Evolutionary conservation across 2,888 invertebrate species (phyloP).

Genomic region (Epinotia bilunana): DNA sequence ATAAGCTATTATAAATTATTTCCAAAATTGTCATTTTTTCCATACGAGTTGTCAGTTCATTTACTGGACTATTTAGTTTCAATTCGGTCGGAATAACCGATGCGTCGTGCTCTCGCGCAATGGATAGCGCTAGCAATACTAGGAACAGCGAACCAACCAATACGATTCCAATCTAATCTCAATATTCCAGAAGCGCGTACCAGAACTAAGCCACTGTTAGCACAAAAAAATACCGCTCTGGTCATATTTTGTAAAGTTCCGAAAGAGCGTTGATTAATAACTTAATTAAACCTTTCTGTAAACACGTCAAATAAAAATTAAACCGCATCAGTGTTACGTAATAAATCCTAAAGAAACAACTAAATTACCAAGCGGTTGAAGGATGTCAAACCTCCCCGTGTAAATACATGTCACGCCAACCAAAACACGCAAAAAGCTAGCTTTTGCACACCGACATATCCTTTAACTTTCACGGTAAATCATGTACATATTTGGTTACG

Average conservation of each 20-base stretch:
- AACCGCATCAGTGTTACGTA: background rate
- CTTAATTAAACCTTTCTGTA: background rate
- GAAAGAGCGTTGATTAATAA: background rate
- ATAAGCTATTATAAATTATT: too few relatives aligned
- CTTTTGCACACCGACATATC: background rate
- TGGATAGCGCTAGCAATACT: too few relatives aligned
- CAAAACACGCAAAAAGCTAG: constrained; percentile 17
- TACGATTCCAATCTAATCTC: too few relatives aligned
- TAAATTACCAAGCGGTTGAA: background rate
- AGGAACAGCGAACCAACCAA: too few relatives aligned
- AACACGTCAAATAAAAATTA: background rate
- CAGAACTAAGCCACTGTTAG: too few relatives aligned
- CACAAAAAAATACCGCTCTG: background rate
- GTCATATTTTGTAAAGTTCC: background rate
- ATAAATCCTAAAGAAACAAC: background rate
- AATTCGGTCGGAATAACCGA: too few relatives aligned
- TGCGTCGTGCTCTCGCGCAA: too few relatives aligned
- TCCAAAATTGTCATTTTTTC: too few relatives aligned
- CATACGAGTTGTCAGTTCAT: too few relatives aligned
- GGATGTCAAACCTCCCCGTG: background rate
- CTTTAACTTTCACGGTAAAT: constrained; percentile 15
- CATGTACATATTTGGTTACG: background rate
- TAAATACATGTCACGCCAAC: background rate
- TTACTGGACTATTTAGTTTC: too few relatives aligned
- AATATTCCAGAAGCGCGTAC: too few relatives aligned